These are phyloP conservation scores for Aricia agestis DNA, from an alignment of 1,140 invertebrate genomes.

Conservation along the genomic window DNA sequence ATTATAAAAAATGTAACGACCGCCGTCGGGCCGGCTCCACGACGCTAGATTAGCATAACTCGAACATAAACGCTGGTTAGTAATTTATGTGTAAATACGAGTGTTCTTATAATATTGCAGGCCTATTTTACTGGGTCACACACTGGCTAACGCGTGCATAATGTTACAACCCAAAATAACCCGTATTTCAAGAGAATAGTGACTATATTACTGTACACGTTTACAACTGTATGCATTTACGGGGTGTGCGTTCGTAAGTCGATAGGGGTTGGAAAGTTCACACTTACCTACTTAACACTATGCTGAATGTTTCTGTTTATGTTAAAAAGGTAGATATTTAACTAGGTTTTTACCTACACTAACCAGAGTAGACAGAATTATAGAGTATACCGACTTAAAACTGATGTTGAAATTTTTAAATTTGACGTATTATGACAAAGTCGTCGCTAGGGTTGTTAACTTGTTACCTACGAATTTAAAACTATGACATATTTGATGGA, in stretches of 20 bases:
- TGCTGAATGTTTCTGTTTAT: no score
- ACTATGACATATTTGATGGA: no score
- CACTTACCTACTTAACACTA: conserved; percentile 8
- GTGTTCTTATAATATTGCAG: conserved; percentile 36
- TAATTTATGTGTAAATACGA: conserved; percentile 24
- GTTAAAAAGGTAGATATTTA: no score
- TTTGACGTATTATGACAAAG: no score
- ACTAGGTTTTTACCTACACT: no score
- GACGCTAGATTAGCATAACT: conserved; percentile 5
- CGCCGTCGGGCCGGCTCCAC: neutral
- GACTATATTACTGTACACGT: neutral
- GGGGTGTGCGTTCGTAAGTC: conserved; percentile 1
- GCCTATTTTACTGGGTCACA: conserved; percentile 56
- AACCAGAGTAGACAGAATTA: no score
- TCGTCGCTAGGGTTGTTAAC: no score
- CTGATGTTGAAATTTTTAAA: no score
- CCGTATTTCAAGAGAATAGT: neutral
- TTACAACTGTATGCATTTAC: neutral
- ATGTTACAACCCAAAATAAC: conserved; percentile 15
- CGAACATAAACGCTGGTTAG: neutral
- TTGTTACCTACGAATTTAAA: no score
- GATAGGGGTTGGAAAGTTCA: conserved; percentile 10
- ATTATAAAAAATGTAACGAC: neutral
- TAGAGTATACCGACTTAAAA: no score
- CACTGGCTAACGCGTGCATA: conserved; percentile 29